Conservation (phyloP, 2,888 invertebrate species). For the Oegoconia quadripuncta region DNA sequence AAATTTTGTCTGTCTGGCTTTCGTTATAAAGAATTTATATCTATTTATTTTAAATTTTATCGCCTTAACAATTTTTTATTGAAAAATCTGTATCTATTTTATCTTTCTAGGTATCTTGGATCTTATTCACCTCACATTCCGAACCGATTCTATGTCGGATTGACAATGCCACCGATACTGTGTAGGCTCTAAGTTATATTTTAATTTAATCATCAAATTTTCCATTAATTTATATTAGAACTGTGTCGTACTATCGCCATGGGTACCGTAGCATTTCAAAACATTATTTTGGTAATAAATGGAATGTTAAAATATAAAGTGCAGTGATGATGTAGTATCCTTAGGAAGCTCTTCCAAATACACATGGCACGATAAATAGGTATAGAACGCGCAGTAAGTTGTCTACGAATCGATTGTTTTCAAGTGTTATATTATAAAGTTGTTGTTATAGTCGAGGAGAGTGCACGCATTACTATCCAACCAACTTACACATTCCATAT, state of each 20-base stretch:
- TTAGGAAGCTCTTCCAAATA: conserved; percentile 59
- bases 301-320: conserved; percentile 43
- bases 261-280: conserved; percentile 59
- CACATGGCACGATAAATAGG: conserved; percentile 44
- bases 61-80: conserved; percentile 19
- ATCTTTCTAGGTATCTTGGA: conserved; percentile 16
- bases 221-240: conserved; percentile 6
- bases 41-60: conserved; percentile 19
- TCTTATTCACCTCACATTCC: conserved; percentile 51
- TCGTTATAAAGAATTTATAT: conserved; percentile 3
- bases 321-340: conserved; percentile 39
- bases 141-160: conserved; percentile 40
- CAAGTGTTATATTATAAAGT: conserved; percentile 16
- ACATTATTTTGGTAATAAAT: conserved; percentile 39
- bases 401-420: conserved; percentile 40
- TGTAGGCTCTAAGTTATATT: conserved; percentile 33
- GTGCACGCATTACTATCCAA: conserved; percentile 40
- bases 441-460: conserved; percentile 32
- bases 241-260: conserved; percentile 25
- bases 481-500: conserved; percentile 49
- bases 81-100: conserved; percentile 24
- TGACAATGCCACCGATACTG: conserved; percentile 49
- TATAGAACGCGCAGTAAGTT: conserved; percentile 33
- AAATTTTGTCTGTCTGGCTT: conserved; percentile 8
- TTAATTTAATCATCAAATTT: conserved; percentile 14